These are phyloP conservation scores for Leptinotarsa tumamoca DNA, from an alignment of 2,888 invertebrate species.

Conservation along the genomic window DNA sequence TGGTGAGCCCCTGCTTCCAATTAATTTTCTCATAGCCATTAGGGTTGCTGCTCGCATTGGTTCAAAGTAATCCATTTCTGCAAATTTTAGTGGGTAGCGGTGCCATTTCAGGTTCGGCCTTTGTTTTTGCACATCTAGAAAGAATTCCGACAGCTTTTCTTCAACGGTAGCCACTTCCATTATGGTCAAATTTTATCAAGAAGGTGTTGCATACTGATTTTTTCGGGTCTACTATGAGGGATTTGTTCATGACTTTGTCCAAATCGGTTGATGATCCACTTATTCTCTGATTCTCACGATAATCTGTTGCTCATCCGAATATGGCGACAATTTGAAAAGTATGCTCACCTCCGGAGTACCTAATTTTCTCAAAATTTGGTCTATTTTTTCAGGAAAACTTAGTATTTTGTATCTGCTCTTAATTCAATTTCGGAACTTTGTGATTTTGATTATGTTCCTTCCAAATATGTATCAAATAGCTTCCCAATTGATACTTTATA, in stretches of 20 bases:
- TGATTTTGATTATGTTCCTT: neutral
- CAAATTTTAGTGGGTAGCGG: neutral
- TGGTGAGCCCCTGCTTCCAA: neutral
- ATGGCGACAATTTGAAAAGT: neutral
- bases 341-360: neutral
- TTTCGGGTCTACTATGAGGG: neutral
- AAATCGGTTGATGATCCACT: neutral
- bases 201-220: neutral
- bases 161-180: neutral
- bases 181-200: neutral
- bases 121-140: neutral
- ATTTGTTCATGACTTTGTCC: neutral
- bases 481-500: too few relatives aligned
- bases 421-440: neutral
- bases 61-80: neutral
- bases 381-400: neutral
- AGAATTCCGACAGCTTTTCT: neutral
- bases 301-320: neutral
- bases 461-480: neutral
- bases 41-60: neutral
- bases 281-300: neutral
- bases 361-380: neutral
- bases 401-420: neutral
- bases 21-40: neutral
- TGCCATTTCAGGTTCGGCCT: neutral